Evolutionary conservation across 2,797 vertebrate genomes (phyloP).

Genomic region (Poliocrania exsul): DNA sequence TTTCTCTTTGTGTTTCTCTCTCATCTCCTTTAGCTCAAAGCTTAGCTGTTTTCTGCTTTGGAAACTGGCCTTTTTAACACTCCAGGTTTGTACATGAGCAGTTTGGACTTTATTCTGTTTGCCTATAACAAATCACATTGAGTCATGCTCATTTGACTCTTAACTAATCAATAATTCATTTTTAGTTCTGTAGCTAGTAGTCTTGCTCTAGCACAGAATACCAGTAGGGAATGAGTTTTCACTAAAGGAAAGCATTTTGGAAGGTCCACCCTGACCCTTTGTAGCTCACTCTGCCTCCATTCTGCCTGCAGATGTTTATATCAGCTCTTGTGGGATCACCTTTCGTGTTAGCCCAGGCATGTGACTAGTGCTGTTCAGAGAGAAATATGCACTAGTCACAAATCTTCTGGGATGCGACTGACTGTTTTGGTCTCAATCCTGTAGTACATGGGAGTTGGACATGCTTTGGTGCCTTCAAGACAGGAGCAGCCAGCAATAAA

Average conservation of each 20-base stretch:
- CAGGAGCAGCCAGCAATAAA: background rate
- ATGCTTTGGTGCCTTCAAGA: background rate
- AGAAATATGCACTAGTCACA: background rate
- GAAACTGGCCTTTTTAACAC: conserved; percentile 30
- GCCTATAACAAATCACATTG: conserved; percentile 23
- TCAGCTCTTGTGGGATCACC: background rate
- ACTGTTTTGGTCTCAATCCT: background rate
- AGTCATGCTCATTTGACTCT: background rate
- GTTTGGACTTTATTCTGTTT: conserved; percentile 73
- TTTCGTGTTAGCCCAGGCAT: background rate
- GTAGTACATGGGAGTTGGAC: background rate
- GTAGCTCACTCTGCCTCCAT: fast-evolving
- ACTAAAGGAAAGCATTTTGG: background rate
- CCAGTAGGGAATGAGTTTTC: background rate
- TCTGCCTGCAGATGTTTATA: background rate
- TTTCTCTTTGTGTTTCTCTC: background rate
- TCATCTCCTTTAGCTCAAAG: background rate
- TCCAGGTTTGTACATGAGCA: background rate
- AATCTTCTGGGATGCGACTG: background rate
- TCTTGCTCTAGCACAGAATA: background rate
- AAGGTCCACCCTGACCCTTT: background rate
- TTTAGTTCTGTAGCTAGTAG: background rate
- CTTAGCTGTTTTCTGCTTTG: conserved; percentile 17
- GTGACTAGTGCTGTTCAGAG: background rate
- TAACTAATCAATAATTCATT: conserved; percentile 53